Evolutionary conservation across 1,140 invertebrate genomes (phyloP), one percentile per base, ranked within the genome.

Genomic region (Microplitis demolitor): DNA sequence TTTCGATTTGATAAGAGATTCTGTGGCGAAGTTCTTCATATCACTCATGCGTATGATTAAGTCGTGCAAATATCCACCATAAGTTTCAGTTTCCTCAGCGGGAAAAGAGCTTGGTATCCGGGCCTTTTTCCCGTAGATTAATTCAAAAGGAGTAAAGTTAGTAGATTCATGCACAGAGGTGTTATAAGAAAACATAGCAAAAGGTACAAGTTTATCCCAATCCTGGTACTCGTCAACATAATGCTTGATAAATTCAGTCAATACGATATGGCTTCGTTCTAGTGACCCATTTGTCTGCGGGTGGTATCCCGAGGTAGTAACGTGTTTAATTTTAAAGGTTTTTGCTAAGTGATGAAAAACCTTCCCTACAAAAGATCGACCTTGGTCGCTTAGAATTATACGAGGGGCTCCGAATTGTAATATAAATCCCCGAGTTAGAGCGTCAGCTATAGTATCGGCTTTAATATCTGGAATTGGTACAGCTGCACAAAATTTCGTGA

Each of bases 171-270:
- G 83, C 11, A 72, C 34, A 34, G 77, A 71, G 53, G 50, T 66
- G 16, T 69, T 66, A 45, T 68, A 58, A 1, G 66, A 63, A 11
- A 66, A 66, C 53, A 66, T 72, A 11, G 70, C 63, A 2, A 72
- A 39, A 5, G 51, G 35, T 16, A 66, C 33, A 35, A 69, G 79
- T 39, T 78, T 37, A 51, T 85, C 80, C 86, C 85, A 88, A 73
- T 85, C 76, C 2, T 24, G 24, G 2, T 24, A 24, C 24, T 24
- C 24, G 24, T 24, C 24, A 24, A 24, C 24, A 24, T 24, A n/a
- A n/a, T n/a, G n/a, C n/a, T n/a, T n/a, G n/a, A n/a, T n/a, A 24
- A 24, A 24, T 2, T 24, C 24, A 24, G 24, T 24, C 24, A 24
- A 24, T 24, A 24, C 24, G 0, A 24, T 13, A 71, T 82, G 76